phyloP scores from a whole-genome alignment of 2,888 invertebrate species.

The Thyatira batis region DNA sequence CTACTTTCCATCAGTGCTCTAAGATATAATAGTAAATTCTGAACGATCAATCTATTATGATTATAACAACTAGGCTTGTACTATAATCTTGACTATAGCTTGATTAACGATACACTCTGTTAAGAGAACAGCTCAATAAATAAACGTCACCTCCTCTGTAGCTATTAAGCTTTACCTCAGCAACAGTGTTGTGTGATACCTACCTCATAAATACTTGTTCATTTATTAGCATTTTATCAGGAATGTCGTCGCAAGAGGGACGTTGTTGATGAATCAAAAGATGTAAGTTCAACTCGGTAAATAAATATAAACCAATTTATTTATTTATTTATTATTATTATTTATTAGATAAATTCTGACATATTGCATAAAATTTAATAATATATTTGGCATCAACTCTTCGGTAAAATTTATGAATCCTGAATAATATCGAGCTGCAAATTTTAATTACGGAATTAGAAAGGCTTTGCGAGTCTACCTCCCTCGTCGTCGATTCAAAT shows the following conservation, averaged over 20 bases:
- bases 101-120: constrained; percentile 19
- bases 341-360: no score
- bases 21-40: neutral
- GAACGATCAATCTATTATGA: neutral
- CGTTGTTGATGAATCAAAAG: neutral
- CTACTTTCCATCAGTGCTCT: neutral
- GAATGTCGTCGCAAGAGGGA: neutral
- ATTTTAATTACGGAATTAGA: constrained; percentile 2
- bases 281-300: no score
- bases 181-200: constrained; percentile 10
- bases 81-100: constrained; percentile 4
- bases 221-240: constrained; percentile 13
- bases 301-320: no score
- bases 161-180: constrained; percentile 15
- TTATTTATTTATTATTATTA: no score
- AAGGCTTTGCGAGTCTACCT: neutral
- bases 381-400: neutral
- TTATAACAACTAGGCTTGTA: neutral
- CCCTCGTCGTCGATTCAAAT: constrained; percentile 17
- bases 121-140: constrained; percentile 20
- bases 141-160: constrained; percentile 17
- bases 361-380: no score
- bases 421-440: neutral
- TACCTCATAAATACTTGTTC: constrained; percentile 8
- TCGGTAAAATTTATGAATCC: neutral